Evolutionary conservation across 2,797 vertebrate species (phyloP).

Genomic region (Helicolenus hilgendorfi): DNA sequence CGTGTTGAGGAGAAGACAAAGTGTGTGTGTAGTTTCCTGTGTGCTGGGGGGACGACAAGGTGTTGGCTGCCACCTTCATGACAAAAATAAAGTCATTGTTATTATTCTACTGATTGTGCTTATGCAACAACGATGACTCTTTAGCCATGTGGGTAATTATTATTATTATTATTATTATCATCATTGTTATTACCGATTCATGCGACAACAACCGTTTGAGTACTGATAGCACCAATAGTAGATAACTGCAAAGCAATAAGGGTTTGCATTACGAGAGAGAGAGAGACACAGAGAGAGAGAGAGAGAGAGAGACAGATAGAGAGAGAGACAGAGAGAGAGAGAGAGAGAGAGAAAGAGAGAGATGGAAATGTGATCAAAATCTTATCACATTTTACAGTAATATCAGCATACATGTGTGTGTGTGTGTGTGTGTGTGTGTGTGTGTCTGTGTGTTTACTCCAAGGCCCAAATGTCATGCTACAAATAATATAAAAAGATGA

Average conservation of each 20-base stretch:
- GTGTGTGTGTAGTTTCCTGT: constrained; percentile 86
- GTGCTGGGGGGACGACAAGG: constrained; percentile 89
- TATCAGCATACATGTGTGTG: not conserved
- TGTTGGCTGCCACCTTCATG: constrained; percentile 95
- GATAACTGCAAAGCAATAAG: not conserved
- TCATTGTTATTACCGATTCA: not conserved
- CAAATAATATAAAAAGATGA: not conserved
- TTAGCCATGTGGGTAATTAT: not conserved
- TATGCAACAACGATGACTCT: not conserved
- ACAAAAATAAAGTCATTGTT: constrained; percentile 77
- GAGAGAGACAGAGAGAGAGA: too few species aligned
- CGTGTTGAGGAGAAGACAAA: constrained; percentile 82
- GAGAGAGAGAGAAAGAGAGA: too few species aligned
- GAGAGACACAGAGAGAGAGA: not conserved
- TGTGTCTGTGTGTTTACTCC: too few species aligned
- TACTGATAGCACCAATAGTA: not conserved
- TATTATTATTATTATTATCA: too few species aligned
- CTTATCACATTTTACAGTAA: not conserved
- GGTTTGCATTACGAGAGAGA: not conserved
- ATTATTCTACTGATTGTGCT: constrained; percentile 21
- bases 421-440: too few species aligned
- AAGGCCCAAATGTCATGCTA: too few species aligned
- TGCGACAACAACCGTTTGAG: not conserved
- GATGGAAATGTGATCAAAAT: not conserved
- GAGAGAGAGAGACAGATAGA: too few species aligned